Conservation (phyloP, 1,140 invertebrate species). For the Drosophila arizonae region DNA sequence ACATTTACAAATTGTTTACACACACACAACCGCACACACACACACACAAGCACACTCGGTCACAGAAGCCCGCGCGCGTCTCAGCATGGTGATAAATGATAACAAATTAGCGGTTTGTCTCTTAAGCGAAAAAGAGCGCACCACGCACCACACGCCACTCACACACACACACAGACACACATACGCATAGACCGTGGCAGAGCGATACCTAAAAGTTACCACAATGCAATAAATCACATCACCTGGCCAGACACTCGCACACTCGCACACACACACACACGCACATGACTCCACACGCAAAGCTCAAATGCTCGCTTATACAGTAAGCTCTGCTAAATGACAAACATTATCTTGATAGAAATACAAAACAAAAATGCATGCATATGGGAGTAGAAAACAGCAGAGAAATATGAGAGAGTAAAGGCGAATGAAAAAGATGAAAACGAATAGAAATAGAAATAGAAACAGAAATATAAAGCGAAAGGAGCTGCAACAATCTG, state of each 20-base stretch:
- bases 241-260: conserved; percentile 53
- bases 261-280: conserved; percentile 21
- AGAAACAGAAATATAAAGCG: too few relatives aligned
- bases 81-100: conserved; percentile 70
- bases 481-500: too few relatives aligned
- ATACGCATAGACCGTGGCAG: conserved; percentile 4
- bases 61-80: conserved; percentile 29
- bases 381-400: background rate
- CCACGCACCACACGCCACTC: background rate
- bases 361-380: background rate
- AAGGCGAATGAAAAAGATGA: background rate
- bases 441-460: too few relatives aligned
- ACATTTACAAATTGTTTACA: conserved; percentile 76
- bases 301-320: conserved; percentile 13
- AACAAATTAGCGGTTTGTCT: conserved; percentile 77
- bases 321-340: conserved; percentile 21
- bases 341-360: background rate
- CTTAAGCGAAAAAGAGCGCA: conserved; percentile 65
- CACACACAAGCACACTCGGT: conserved; percentile 13
- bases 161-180: conserved; percentile 16
- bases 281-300: conserved; percentile 3
- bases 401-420: background rate
- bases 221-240: conserved; percentile 75
- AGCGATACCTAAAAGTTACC: conserved; percentile 71
- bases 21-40: conserved; percentile 41